Evolutionary conservation across 2,113 vertebrate species (phyloP), one percentile per base, ranked within the genome.

Genomic region (Bagarius yarrelli): DNA sequence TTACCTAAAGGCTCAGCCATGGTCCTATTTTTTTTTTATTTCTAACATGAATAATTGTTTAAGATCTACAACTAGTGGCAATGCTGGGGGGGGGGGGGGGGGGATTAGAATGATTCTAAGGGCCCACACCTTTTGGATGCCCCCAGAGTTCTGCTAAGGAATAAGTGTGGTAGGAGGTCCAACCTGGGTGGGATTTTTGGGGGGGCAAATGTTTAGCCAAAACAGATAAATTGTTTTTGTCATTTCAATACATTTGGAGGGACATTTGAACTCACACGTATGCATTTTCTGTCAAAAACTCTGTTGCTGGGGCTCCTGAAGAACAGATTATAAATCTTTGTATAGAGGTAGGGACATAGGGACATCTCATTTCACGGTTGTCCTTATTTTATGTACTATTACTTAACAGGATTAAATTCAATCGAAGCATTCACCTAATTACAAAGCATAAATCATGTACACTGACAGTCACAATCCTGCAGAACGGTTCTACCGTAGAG

Each of bases 391-490:
- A 50, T 70, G 67, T 70, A 50, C 21, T 13, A 44, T 76, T 44
- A 59, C 44, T 40, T 64, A 72, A 72, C 36, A 53, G 34, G 47
- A n/a, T 15, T 19, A 21, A 36, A 55, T 4, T 32, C 32, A 50
- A 21, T 44, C 52, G 50, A 69, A 69, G 66, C 66, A 71, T 76
- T 27, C 67, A 44, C 44, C 21, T 78, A 64, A 72, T 78, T 57
- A 79, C 67, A 73, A 73, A 57, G 50, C 67, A 78, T 52, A 57
- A 83, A 75, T 47, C n/a, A 50, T 25, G 12, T 57, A 55, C 67
- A 72, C 74, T 72, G 21, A 34, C 50, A 23, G 2, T 32, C 27
- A 4, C 52, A 74, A 30, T 56, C 19, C 19, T 36, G 11, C 9
- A 8, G 21, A 67, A 14, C 13, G 3, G 3, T 40, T 40, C 34